Evolutionary conservation across 2,113 vertebrate species (phyloP).

Genomic region (Morone saxatilis): DNA sequence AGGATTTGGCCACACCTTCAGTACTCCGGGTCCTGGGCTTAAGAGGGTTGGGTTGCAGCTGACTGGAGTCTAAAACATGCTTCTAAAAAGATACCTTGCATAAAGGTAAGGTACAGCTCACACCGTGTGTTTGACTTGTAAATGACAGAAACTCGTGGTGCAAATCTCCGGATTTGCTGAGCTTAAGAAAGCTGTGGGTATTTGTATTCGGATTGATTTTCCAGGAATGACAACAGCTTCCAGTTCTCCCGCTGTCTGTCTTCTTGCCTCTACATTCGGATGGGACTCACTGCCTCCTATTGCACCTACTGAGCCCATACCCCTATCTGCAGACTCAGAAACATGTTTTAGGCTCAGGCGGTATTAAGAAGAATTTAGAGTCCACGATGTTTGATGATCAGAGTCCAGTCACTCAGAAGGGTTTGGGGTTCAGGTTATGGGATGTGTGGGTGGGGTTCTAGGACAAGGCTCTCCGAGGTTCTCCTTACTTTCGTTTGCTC

Average conservation of each 20-base stretch:
- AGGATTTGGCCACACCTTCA: not conserved
- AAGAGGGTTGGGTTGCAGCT: not conserved
- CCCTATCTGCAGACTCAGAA: not conserved
- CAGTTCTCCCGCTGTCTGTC: not conserved
- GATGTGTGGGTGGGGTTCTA: not conserved
- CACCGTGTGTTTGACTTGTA: not conserved
- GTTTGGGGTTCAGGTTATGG: slow-evolving; percentile 1
- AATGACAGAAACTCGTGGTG: not conserved
- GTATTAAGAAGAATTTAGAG: not conserved
- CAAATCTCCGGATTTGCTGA: not conserved
- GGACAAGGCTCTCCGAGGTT: not conserved
- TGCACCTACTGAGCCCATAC: not conserved
- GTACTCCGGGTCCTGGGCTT: not conserved
- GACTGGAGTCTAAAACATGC: not conserved
- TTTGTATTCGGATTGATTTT: not conserved
- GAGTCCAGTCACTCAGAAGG: not conserved
- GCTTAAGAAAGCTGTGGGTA: too few relatives aligned
- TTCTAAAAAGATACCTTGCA: not conserved
- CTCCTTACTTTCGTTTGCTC: slow-evolving; percentile 81
- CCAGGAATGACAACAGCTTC: not conserved
- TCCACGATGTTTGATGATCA: not conserved
- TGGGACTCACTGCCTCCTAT: not conserved
- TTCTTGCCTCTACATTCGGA: not conserved
- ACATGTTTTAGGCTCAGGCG: not conserved
- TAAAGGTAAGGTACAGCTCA: not conserved